Evolutionary conservation across 2,797 vertebrate species (phyloP).

Genomic region (Sebastes kiyomatsui): DNA sequence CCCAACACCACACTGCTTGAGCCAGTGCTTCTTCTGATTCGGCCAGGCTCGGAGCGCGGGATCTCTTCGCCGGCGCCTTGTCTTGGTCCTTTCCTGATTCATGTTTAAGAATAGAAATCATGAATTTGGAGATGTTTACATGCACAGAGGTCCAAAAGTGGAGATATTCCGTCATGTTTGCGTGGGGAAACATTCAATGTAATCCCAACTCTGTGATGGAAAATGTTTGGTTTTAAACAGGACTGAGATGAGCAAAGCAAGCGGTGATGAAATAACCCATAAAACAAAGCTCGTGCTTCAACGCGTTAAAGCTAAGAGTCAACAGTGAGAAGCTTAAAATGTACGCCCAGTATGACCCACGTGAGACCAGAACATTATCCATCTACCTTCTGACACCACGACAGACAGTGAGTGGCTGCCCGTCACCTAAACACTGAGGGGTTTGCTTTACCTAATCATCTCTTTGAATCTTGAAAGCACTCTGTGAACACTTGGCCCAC

Average conservation of each 20-base stretch:
- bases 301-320: not conserved
- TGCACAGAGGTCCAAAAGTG: not conserved
- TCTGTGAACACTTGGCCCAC: conserved; percentile 81
- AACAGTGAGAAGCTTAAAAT: not conserved
- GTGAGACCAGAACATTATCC: conserved; percentile 10
- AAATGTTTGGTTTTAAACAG: not conserved
- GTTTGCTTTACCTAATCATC: conserved; percentile 81
- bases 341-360: not conserved
- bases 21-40: conserved; percentile 89
- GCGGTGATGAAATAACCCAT: not conserved
- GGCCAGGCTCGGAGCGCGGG: conserved; percentile 77
- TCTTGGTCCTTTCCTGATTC: conserved; percentile 72
- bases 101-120: not conserved
- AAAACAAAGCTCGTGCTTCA: not conserved
- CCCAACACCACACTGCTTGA: conserved; percentile 91
- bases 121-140: not conserved
- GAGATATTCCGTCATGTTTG: not conserved
- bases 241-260: not conserved
- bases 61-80: conserved; percentile 11
- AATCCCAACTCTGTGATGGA: not conserved
- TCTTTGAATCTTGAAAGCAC: conserved; percentile 78
- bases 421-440: conserved; percentile 32
- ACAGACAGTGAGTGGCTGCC: conserved; percentile 44
- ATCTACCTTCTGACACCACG: conserved; percentile 31
- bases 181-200: not conserved